phyloP scores from a whole-genome alignment of 2,113 vertebrate species.

The Coracopsis vasa region DNA sequence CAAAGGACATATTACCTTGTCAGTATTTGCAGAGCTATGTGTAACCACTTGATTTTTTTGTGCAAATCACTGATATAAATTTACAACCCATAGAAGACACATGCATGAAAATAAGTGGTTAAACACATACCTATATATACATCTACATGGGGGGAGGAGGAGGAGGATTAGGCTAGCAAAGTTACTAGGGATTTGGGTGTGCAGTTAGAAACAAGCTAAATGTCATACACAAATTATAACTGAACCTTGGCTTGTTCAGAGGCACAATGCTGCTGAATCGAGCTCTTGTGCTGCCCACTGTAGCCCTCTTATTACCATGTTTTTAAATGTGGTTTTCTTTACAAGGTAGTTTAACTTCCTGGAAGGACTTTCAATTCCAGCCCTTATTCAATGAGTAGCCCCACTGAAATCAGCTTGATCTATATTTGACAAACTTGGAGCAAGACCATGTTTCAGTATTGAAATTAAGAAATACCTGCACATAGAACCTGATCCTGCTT shows the following conservation, averaged over 20 bases:
- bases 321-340: not conserved
- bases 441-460: not conserved
- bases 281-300: not conserved
- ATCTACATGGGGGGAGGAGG: not conserved
- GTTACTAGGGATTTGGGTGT: not conserved
- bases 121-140: not conserved
- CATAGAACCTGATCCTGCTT: not conserved
- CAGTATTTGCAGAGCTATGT: constrained; percentile 16
- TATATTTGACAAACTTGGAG: not conserved
- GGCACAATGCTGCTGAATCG: not conserved
- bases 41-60: not conserved
- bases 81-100: not conserved
- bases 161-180: not conserved
- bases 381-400: not conserved
- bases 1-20: not conserved
- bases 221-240: not conserved
- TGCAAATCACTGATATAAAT: not conserved
- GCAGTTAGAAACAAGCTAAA: not conserved
- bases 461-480: not conserved
- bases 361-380: not conserved
- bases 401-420: not conserved
- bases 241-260: not conserved
- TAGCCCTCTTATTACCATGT: not conserved
- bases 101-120: not conserved
- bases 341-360: not conserved